A percentile compares a stretch with the other conserved stretches of the same genome.
Evolutionary conservation across 2,888 invertebrate species (phyloP).

Genomic region (Galeruca laticollis): DNA sequence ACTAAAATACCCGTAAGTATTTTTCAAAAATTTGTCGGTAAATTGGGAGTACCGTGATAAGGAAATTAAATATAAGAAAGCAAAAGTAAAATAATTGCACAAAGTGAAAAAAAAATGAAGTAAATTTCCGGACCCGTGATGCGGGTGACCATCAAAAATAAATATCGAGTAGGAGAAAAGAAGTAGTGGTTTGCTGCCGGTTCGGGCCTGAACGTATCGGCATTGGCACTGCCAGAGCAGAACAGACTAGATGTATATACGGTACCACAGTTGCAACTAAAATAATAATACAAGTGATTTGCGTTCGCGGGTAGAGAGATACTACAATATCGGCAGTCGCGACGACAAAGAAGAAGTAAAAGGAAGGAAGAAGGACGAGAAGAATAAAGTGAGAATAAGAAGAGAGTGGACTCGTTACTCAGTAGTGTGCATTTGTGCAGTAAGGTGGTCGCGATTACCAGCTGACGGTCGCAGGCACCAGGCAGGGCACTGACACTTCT

Average conservation of each 20-base stretch:
- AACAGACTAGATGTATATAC: conserved; percentile 8
- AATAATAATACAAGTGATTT: conserved; percentile 9
- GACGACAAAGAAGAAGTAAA: conserved; percentile 17
- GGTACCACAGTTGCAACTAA: neutral
- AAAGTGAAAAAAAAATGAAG: neutral
- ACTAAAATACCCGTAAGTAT: too few species aligned
- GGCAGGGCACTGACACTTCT: conserved; percentile 46
- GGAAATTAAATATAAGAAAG: neutral
- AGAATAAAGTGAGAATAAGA: conserved; percentile 23
- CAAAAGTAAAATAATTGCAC: too few species aligned
- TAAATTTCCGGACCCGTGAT: neutral
- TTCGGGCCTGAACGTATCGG: conserved; percentile 18
- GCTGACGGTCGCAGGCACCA: conserved; percentile 39
- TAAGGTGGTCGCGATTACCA: conserved; percentile 49
- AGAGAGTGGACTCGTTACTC: conserved; percentile 45
- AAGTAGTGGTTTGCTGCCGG: conserved; percentile 4
- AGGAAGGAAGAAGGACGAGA: conserved; percentile 23
- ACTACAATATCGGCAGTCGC: conserved; percentile 18
- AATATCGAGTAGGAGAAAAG: conserved; percentile 12
- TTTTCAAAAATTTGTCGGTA: too few species aligned
- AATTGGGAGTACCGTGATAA: too few species aligned
- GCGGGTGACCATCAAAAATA: neutral
- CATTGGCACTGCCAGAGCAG: conserved; percentile 15
- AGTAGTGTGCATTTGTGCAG: conserved; percentile 50
- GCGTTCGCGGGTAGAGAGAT: conserved; percentile 7